Evolutionary conservation across 2,113 vertebrate genomes (phyloP).

Genomic region (Bujurquina vittata): DNA sequence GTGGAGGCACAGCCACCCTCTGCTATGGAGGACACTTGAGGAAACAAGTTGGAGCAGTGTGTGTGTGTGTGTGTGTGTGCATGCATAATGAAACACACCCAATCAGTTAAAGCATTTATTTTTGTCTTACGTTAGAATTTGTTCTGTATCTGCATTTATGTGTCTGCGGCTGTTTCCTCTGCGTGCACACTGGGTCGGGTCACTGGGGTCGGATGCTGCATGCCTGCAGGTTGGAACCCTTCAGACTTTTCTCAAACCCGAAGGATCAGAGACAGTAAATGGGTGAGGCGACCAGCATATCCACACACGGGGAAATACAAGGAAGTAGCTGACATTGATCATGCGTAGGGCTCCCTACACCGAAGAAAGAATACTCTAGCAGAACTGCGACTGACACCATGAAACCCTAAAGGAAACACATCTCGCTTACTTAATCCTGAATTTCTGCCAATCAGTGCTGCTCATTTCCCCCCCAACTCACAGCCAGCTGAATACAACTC

Average conservation of each 20-base stretch:
- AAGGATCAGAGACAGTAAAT: background rate
- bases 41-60: too few species aligned
- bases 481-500: background rate
- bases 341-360: background rate
- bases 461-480: background rate
- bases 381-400: background rate
- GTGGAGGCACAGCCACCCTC: too few species aligned
- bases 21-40: too few species aligned
- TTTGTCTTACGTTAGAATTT: too few species aligned
- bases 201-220: accelerated
- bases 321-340: background rate
- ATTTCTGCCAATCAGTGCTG: background rate
- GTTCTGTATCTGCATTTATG: too few species aligned
- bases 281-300: background rate
- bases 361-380: background rate
- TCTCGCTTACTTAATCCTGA: accelerated
- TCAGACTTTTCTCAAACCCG: background rate
- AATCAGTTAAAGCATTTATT: too few species aligned
- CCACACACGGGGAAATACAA: background rate
- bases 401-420: background rate
- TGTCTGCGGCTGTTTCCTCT: too few species aligned
- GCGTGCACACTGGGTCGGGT: too few species aligned
- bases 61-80: too few species aligned
- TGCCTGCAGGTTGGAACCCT: background rate
- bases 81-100: too few species aligned